Percentiles rank a stretch among this genome's conserved stretches.
These are phyloP conservation scores for Eriosoma lanigerum DNA, from an alignment of 1,140 invertebrate genomes.

Conservation along the genomic window DNA sequence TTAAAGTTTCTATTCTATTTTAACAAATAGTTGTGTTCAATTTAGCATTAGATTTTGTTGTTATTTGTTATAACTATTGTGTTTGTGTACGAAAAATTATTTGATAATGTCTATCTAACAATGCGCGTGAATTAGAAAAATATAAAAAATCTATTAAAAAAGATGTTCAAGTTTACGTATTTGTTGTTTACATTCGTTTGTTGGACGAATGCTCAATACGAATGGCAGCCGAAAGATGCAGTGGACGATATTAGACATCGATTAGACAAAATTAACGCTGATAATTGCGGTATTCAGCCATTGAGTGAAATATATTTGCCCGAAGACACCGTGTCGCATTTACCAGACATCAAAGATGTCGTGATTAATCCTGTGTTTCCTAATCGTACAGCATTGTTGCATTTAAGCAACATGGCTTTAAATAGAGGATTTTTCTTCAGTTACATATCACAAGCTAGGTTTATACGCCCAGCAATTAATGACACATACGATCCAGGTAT, in stretches of 20 bases:
- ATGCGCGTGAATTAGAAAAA: too few relatives aligned
- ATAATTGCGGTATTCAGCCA: conserved; percentile 88
- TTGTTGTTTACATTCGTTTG: conserved; percentile 19
- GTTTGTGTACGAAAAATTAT: background rate
- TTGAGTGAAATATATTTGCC: conserved; percentile 82
- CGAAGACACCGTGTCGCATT: conserved; percentile 80
- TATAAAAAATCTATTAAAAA: background rate
- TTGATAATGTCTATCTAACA: background rate
- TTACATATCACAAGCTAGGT: conserved; percentile 89
- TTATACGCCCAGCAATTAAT: conserved; percentile 84
- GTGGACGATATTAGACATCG: conserved; percentile 83
- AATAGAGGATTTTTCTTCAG: conserved; percentile 94
- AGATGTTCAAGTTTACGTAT: background rate
- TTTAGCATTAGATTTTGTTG: too few relatives aligned
- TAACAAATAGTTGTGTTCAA: too few relatives aligned
- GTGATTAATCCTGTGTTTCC: conserved; percentile 94
- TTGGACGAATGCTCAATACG: conserved; percentile 69
- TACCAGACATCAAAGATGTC: conserved; percentile 92
- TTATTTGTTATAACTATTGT: too few relatives aligned
- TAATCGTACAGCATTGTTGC: conserved; percentile 88
- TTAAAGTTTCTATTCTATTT: too few relatives aligned
- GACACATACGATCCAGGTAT: conserved; percentile 94
- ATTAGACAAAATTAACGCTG: conserved; percentile 75
- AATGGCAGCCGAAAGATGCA: conserved; percentile 83
- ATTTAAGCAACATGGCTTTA: conserved; percentile 94